Percentiles rank a stretch among this genome's conserved stretches.
phyloP scores from a whole-genome alignment of 2,797 vertebrate species.

The Sus cebifrons region DNA sequence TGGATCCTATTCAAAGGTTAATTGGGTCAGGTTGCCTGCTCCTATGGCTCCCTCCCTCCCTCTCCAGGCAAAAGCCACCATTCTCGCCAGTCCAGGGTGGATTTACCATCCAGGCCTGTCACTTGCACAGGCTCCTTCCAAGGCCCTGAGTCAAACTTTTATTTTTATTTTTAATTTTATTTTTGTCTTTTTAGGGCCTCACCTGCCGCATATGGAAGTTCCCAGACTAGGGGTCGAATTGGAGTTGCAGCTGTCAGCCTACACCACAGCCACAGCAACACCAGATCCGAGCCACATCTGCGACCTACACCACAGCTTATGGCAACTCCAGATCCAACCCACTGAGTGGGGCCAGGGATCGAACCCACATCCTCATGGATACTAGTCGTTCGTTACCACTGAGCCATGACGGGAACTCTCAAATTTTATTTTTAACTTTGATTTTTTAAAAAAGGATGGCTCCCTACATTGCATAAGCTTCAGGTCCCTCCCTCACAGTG shows the following conservation, averaged over 20 bases:
- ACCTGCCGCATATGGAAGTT: no score
- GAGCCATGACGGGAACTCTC: background rate
- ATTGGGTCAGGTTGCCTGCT: background rate
- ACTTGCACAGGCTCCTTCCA: background rate
- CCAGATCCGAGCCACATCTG: no score
- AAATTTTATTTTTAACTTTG: slow-evolving; percentile 9
- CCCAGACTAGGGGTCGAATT: no score
- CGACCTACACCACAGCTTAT: no score
- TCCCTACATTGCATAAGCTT: background rate
- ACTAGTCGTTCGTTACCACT: no score
- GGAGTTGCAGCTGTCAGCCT: no score
- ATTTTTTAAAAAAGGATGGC: background rate
- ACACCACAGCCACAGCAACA: no score
- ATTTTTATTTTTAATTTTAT: background rate
- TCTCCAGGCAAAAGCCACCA: background rate
- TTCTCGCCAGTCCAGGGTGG: background rate
- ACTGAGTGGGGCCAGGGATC: no score
- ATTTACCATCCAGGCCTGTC: background rate
- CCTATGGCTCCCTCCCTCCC: background rate
- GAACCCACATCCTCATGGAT: no score
- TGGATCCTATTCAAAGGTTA: background rate
- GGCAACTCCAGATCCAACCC: no score
- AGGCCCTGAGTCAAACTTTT: background rate
- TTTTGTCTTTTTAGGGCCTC: no score
- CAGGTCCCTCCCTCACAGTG: background rate